Percentiles rank a stretch among this genome's conserved stretches.
Evolutionary conservation across 2,888 invertebrate genomes (phyloP).

Genomic region (Magallana nippona): DNA sequence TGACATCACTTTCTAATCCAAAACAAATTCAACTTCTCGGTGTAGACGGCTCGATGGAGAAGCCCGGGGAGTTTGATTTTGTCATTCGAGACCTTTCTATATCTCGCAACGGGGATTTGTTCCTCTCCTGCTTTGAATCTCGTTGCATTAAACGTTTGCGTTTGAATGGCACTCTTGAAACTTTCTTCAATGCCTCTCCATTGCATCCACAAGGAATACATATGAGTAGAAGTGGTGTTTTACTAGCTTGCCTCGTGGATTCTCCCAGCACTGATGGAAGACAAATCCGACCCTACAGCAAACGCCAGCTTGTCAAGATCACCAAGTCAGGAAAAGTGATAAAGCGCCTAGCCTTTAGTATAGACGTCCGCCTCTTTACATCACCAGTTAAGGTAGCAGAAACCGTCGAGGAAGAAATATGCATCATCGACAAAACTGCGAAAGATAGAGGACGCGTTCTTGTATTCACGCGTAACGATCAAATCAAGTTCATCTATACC

Average conservation of each 20-base stretch:
- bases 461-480: slow-evolving; percentile 44
- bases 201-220: slow-evolving; percentile 44
- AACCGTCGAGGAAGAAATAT: slow-evolving; percentile 42
- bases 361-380: slow-evolving; percentile 37
- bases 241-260: slow-evolving; percentile 44
- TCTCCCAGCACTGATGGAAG: slow-evolving; percentile 13
- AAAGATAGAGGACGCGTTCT: slow-evolving; percentile 41
- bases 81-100: slow-evolving; percentile 36
- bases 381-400: slow-evolving; percentile 43
- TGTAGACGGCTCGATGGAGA: slow-evolving; percentile 38
- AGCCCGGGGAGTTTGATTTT: slow-evolving; percentile 40
- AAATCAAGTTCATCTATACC: slow-evolving; percentile 35
- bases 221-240: slow-evolving; percentile 36
- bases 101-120: slow-evolving; percentile 42
- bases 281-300: slow-evolving; percentile 42
- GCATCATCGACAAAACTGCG: slow-evolving; percentile 40
- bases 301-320: slow-evolving; percentile 44
- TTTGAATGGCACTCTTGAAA: slow-evolving; percentile 42
- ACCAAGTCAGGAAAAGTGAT: slow-evolving; percentile 41
- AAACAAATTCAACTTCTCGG: slow-evolving; percentile 40
- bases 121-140: slow-evolving; percentile 42
- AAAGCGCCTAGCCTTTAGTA: slow-evolving; percentile 37
- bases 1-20: slow-evolving; percentile 38
- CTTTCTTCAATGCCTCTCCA: slow-evolving; percentile 40
- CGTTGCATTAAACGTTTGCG: slow-evolving; percentile 42